Evolutionary conservation across 1,140 invertebrate species (phyloP).

Genomic region (Procambarus clarkii): DNA sequence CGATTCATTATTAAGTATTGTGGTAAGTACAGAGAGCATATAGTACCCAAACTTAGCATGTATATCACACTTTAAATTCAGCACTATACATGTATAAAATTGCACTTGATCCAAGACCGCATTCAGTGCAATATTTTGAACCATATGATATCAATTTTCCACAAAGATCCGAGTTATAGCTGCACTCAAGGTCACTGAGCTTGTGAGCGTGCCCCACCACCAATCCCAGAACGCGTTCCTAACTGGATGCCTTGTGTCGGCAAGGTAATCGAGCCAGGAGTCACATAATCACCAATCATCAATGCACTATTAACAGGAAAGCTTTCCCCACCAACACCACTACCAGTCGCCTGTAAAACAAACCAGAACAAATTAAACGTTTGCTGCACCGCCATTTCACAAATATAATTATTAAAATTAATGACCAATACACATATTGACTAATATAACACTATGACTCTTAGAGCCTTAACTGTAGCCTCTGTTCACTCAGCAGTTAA

Average conservation of each 20-base stretch:
- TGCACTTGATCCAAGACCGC: neutral
- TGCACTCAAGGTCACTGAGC: constrained; percentile 7
- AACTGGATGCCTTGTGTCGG: constrained; percentile 59
- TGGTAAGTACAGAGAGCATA: neutral
- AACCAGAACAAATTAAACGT: neutral
- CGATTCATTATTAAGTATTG: neutral
- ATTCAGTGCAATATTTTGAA: neutral
- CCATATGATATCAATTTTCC: neutral
- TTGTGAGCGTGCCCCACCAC: neutral
- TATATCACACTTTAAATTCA: neutral
- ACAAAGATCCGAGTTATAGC: neutral
- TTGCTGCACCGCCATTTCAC: too few relatives aligned
- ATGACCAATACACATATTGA: too few relatives aligned
- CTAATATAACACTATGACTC: too few relatives aligned
- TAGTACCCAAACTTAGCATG: neutral
- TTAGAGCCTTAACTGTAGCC: too few relatives aligned
- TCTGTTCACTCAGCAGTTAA: too few relatives aligned
- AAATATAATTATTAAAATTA: too few relatives aligned
- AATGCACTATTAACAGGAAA: constrained; percentile 59
- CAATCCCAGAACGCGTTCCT: constrained; percentile 4
- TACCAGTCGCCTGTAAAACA: neutral
- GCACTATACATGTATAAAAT: neutral
- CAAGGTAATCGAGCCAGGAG: constrained; percentile 55
- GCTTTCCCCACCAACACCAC: constrained; percentile 38
- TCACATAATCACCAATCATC: constrained; percentile 64